Percentiles rank a stretch among this genome's conserved stretches.
These are phyloP conservation scores for Eptatretus atami DNA, from an alignment of 2,797 vertebrate genomes.

Conservation along the genomic window DNA sequence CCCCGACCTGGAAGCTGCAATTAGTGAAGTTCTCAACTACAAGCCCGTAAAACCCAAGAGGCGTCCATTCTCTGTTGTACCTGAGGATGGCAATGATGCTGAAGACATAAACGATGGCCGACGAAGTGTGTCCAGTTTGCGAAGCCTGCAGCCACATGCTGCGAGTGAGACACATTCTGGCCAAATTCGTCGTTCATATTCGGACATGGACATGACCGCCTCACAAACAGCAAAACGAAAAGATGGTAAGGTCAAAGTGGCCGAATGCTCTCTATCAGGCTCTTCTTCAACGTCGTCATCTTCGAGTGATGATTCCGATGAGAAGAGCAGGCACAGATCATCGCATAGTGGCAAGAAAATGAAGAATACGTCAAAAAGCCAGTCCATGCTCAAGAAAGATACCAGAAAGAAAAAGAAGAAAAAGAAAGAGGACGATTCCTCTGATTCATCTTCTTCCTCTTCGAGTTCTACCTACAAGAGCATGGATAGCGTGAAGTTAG, in stretches of 20 bases:
- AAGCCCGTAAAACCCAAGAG: slow-evolving; percentile 36
- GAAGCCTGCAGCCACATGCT: slow-evolving; percentile 14
- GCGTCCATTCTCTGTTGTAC: slow-evolving; percentile 32
- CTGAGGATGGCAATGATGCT: slow-evolving; percentile 17
- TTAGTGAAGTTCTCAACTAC: slow-evolving; percentile 67
- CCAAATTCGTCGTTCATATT: slow-evolving; percentile 33
- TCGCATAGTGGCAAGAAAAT: slow-evolving; percentile 19
- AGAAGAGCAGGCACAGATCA: slow-evolving; percentile 10
- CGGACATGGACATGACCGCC: slow-evolving; percentile 28
- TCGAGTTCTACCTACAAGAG: slow-evolving; percentile 55
- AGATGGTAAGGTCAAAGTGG: slow-evolving; percentile 16
- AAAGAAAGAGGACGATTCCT: slow-evolving; percentile 15
- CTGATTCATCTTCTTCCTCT: slow-evolving; percentile 27
- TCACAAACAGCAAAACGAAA: slow-evolving; percentile 18
- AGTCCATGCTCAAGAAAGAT: slow-evolving; percentile 28
- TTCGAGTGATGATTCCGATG: not conserved
- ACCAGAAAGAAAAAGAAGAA: slow-evolving; percentile 42
- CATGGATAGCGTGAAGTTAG: slow-evolving; percentile 45
- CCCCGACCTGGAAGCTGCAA: slow-evolving; percentile 63
- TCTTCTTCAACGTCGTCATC: slow-evolving; percentile 15
- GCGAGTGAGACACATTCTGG: slow-evolving; percentile 11
- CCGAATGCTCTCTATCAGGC: slow-evolving; percentile 16
- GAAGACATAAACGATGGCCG: slow-evolving; percentile 7
- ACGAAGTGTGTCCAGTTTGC: slow-evolving; percentile 15
- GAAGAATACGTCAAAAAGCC: slow-evolving; percentile 13